phyloP scores from a whole-genome alignment of 2,797 vertebrate species.

The Microctenopoma steveboyesi region DNA sequence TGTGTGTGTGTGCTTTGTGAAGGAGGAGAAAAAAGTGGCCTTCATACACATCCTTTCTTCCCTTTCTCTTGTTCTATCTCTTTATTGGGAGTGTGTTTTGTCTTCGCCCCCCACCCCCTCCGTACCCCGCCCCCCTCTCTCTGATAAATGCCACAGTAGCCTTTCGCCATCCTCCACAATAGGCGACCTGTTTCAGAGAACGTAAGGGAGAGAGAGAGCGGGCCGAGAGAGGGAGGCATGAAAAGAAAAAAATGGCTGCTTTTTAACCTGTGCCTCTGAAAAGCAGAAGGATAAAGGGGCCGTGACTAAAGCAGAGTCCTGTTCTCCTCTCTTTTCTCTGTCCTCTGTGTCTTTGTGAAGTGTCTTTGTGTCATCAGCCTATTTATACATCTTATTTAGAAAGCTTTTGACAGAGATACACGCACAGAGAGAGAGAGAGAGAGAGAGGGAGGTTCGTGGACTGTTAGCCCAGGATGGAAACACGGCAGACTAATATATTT shows the following conservation, averaged over 20 bases:
- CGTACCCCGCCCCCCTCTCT: constrained; percentile 51
- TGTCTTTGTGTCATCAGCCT: constrained; percentile 77
- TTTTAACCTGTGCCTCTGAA: constrained; percentile 85
- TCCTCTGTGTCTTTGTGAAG: constrained; percentile 71
- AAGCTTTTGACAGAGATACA: constrained; percentile 51
- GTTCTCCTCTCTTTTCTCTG: constrained; percentile 64
- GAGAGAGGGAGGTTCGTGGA: constrained; percentile 9
- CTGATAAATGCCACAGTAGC: constrained; percentile 87
- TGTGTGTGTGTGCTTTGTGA: constrained; percentile 43
- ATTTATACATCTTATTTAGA: constrained; percentile 84
- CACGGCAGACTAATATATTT: neutral
- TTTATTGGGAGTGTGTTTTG: constrained; percentile 85
- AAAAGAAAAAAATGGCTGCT: constrained; percentile 78
- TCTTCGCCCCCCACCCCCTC: constrained; percentile 67
- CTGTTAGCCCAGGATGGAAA: constrained; percentile 18
- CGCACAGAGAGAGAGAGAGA: neutral
- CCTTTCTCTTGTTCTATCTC: constrained; percentile 84
- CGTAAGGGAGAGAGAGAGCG: constrained; percentile 43
- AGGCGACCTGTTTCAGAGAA: constrained; percentile 81
- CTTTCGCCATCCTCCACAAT: constrained; percentile 83
- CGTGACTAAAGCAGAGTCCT: constrained; percentile 68
- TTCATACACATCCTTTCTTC: constrained; percentile 85
- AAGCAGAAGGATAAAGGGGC: constrained; percentile 73
- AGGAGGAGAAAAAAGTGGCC: constrained; percentile 72
- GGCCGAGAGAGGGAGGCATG: constrained; percentile 51